A percentile compares a stretch with the other conserved stretches of the same genome.
These are phyloP conservation scores for Chaetops frenatus DNA, from an alignment of 2,113 vertebrate genomes.

Conservation along the genomic window DNA sequence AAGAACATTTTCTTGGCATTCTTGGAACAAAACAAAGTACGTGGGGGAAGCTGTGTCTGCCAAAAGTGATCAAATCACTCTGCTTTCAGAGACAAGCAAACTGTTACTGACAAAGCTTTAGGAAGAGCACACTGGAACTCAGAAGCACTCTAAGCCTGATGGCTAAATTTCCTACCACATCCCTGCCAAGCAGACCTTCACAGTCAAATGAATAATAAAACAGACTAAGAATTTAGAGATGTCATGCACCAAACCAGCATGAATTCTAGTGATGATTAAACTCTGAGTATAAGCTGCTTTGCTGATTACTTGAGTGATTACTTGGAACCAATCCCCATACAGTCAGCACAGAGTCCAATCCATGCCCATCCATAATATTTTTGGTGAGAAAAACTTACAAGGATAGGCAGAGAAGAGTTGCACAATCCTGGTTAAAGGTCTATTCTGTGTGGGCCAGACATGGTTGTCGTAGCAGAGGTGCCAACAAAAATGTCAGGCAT, in stretches of 20 bases:
- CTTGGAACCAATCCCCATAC: neutral
- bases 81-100: neutral
- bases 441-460: neutral
- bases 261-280: neutral
- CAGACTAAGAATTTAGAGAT: neutral
- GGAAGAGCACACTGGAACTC: neutral
- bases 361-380: neutral
- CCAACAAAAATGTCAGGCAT: neutral
- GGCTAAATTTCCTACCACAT: neutral
- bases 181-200: slow-evolving; percentile 14
- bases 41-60: neutral
- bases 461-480: neutral
- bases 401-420: neutral
- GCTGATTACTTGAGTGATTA: neutral
- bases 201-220: slow-evolving; percentile 28
- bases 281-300: neutral
- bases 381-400: neutral
- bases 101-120: slow-evolving; percentile 9
- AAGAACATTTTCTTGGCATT: slow-evolving; percentile 48
- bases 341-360: neutral
- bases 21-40: slow-evolving; percentile 24
- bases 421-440: neutral
- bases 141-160: neutral
- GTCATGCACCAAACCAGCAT: neutral
- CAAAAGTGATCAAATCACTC: slow-evolving; percentile 39